Evolutionary conservation across 2,888 invertebrate species (phyloP), one percentile per base, ranked within the genome.

Genomic region (Tenthredo notha): DNA sequence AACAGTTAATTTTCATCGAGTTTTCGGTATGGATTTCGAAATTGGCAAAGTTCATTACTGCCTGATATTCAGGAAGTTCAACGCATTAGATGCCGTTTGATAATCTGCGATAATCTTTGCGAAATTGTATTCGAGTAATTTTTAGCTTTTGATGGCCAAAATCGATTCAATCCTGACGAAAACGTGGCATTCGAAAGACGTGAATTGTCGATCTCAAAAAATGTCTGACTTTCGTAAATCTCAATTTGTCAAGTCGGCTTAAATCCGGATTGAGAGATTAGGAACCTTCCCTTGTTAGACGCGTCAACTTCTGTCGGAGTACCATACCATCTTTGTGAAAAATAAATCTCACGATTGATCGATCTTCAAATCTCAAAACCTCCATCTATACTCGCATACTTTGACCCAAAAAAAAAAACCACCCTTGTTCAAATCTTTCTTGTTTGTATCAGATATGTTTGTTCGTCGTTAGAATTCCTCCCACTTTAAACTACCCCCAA

Each of bases 181-280:
- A 67, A 33, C 12, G 25, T 29, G 1, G 25, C 67, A 33, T 15
- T 33, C 33, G 0, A 18, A 33, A 33, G 33, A 33, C 33, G 18
- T 7, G 18, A 67, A 33, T 29, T 33, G 15, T 29, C 29, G 12
- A 15, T 67, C 15, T 67, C 18, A 12, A 33, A 25, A 67, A 67
- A 67, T 67, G 12, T 33, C 67, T 15, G 10, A 15, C 67, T 67
- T 67, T 25, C 33, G 33, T 25, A 33, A 67, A 33, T 67, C 33
- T 25, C 67, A 67, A 67, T 67, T 67, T 67, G 67, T 67, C 67
- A 67, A 67, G 33, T 29, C 67, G 18, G 6, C 67, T 33, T 12
- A 33, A 67, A 67, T 67, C 67, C 67, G 67, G 67, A 67, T 67
- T 67, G 29, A 33, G 67, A 67, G 29, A 33, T 33, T 67, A 67